Evolutionary conservation across 2,113 vertebrate species (phyloP).

Genomic region (Arvicanthis niloticus): DNA sequence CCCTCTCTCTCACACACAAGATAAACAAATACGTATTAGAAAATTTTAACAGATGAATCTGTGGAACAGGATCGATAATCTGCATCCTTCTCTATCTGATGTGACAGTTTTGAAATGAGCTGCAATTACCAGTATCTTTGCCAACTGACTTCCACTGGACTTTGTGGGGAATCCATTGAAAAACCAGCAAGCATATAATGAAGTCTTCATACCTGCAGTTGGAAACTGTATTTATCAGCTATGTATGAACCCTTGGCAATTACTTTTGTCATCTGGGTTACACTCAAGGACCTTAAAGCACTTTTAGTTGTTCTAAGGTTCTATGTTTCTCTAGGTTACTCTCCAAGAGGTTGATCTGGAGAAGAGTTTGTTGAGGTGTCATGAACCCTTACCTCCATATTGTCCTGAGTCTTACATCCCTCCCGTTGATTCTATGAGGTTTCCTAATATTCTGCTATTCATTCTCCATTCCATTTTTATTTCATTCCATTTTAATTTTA

Average conservation of each 20-base stretch:
- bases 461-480: neutral
- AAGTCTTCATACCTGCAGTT: neutral
- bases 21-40: neutral
- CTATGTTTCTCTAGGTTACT: neutral
- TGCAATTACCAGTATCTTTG: neutral
- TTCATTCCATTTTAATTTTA: conserved; percentile 18
- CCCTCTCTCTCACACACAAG: neutral
- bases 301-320: conserved; percentile 28
- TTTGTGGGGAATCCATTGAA: neutral
- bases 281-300: conserved; percentile 5
- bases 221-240: conserved; percentile 10
- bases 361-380: neutral
- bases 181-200: conserved; percentile 37
- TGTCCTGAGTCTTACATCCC: neutral
- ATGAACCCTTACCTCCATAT: neutral
- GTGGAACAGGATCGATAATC: conserved; percentile 22
- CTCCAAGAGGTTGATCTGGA: conserved; percentile 6
- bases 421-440: neutral
- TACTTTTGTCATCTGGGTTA: conserved; percentile 5
- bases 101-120: conserved; percentile 52
- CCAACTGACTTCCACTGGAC: too few species aligned
- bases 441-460: conserved; percentile 24
- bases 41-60: neutral
- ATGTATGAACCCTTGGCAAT: neutral
- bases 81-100: neutral